Percentiles rank a stretch among this genome's conserved stretches.
phyloP scores from a whole-genome alignment of 2,888 invertebrate species.

The Nesidiocoris tenuis region DNA sequence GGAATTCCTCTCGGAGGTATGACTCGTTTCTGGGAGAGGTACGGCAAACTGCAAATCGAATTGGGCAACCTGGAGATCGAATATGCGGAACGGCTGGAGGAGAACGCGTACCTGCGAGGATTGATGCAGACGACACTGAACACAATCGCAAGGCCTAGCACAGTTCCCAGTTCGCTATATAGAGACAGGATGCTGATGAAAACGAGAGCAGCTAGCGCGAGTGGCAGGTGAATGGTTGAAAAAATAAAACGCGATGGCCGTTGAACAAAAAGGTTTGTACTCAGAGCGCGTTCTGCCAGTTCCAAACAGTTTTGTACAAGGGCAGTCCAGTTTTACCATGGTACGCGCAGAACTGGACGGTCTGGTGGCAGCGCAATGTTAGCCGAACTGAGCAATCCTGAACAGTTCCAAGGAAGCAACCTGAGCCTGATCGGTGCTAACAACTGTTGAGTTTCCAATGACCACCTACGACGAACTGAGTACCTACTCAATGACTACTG shows the following conservation, averaged over 20 bases:
- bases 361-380: no score
- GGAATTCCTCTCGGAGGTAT: slow-evolving; percentile 55
- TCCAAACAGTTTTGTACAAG: no score
- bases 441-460: no score
- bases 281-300: no score
- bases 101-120: slow-evolving; percentile 65
- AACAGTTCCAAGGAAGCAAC: no score
- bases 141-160: slow-evolving; percentile 58
- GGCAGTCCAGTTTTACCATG: no score
- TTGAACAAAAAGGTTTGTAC: no score
- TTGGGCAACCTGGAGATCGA: slow-evolving; percentile 57
- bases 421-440: no score
- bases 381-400: no score
- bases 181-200: slow-evolving; percentile 33
- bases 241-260: background rate
- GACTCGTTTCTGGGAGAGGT: slow-evolving; percentile 63
- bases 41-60: slow-evolving; percentile 64
- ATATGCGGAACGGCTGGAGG: slow-evolving; percentile 54
- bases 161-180: slow-evolving; percentile 45
- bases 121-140: slow-evolving; percentile 65
- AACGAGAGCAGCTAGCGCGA: slow-evolving; percentile 5
- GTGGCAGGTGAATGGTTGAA: background rate
- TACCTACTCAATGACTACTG: no score
- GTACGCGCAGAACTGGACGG: no score
- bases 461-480: no score